Evolutionary conservation across 2,797 vertebrate genomes (phyloP), one percentile per base, ranked within the genome.

Genomic region (Diplodus puntazzo): DNA sequence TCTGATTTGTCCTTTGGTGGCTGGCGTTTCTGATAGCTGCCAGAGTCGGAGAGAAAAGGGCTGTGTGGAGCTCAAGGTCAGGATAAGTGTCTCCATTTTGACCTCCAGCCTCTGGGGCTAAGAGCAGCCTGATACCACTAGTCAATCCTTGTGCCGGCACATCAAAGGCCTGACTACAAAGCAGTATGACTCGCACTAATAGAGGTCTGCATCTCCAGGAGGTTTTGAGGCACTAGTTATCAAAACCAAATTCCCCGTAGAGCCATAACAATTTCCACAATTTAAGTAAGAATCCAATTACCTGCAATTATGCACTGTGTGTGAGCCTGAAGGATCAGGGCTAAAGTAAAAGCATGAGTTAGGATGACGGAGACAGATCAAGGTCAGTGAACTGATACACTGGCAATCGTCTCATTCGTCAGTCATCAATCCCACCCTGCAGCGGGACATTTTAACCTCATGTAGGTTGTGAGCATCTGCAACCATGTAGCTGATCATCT

Each of bases 1-100:
- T 91, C 81, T 79, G 85, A 86, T 85, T 88, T 86, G 87, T 90
- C 84, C 89, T 87, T 81, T 21, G 11, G 62, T 74, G 67, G 80
- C 66, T 13, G 43, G 73, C 21, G 20, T 76, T 82, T 73, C 57
- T 73, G 88, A 89, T 77, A 69, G 84, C 67, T 85, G 79, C 73
- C 84, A 75, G 83, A 82, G 83, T 21, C 53, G 1, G 73, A 69
- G 53, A 69, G 74, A 57, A 64, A 49, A 57, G 73, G 39, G 39
- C 75, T 43, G 34, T 13, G 48, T 46, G 60, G 67, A 75, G 80
- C 85, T 87, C 84, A 88, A 90, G 89, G 90, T 92, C 82, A 83
- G 77, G 82, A 84, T 80, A 52, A 88, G 73, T 48, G 87, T 88
- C 88, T 91, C 81, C 66, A 59, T 81, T 80, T 68, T 90, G 92